A percentile compares a stretch with the other conserved stretches of the same genome.
These are phyloP conservation scores for Eclectus roratus DNA, from an alignment of 2,113 vertebrate species.

Conservation along the genomic window DNA sequence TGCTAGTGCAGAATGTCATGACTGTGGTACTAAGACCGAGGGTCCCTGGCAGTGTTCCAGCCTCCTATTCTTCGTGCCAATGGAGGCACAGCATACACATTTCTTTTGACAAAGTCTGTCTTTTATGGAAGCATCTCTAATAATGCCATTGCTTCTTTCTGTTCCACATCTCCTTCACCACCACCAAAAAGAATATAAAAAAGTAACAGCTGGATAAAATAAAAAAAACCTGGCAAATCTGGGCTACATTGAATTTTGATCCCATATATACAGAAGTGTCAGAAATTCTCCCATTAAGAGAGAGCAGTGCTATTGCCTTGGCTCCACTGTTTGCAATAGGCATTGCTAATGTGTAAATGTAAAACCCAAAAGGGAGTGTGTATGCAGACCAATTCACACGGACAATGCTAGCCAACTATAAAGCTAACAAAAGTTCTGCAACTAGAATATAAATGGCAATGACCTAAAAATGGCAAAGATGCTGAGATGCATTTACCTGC, in stretches of 20 bases:
- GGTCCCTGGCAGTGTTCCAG: background rate
- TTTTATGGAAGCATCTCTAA: background rate
- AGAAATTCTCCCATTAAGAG: background rate
- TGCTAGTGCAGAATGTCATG: background rate
- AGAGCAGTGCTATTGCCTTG: background rate
- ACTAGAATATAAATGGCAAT: background rate
- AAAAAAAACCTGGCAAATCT: background rate
- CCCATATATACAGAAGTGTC: background rate
- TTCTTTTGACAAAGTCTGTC: background rate
- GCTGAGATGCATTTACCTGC: accelerated
- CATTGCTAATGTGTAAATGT: background rate
- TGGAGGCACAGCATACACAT: background rate
- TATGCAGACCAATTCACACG: background rate
- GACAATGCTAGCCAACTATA: background rate
- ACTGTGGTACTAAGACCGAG: background rate
- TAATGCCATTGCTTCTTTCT: background rate
- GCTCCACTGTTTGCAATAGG: background rate
- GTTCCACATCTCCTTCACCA: background rate
- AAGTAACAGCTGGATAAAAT: background rate
- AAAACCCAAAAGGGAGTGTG: background rate
- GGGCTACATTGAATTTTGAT: background rate
- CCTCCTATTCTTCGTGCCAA: background rate
- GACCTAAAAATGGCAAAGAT: background rate
- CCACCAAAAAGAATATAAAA: background rate
- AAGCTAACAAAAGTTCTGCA: background rate